Conservation (phyloP, 2,113 vertebrate genomes). For the Muntiacus muntjak region DNA sequence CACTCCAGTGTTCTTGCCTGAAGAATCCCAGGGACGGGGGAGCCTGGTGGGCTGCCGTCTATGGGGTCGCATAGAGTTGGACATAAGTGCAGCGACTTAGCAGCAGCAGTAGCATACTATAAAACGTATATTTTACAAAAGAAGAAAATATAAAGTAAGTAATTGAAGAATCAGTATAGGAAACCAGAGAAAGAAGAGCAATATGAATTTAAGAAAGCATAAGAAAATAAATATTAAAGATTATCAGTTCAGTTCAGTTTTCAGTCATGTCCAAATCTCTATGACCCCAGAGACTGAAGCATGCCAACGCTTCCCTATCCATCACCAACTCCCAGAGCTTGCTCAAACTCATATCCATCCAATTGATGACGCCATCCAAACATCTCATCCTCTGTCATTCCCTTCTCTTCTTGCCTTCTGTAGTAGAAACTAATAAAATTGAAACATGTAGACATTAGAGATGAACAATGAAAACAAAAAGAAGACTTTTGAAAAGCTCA, state of each 20-base stretch:
- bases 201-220: neutral
- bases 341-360: neutral
- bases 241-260: neutral
- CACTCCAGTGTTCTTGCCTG: neutral
- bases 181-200: neutral
- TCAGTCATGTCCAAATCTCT: neutral
- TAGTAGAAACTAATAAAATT: neutral
- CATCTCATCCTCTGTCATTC: neutral
- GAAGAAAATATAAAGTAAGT: neutral
- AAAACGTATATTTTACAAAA: neutral
- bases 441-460: neutral
- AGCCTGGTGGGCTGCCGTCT: accelerated
- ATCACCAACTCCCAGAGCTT: neutral
- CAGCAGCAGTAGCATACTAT: neutral
- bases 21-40: accelerated
- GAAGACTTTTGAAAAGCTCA: neutral
- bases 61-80: neutral
- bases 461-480: neutral
- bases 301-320: neutral
- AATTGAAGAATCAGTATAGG: neutral
- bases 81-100: neutral
- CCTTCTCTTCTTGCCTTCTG: neutral
- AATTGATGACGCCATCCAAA: neutral
- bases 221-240: neutral
- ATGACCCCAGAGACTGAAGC: neutral